These are phyloP conservation scores for Vireo altiloquus DNA, from an alignment of 2,113 vertebrate species.

Conservation along the genomic window DNA sequence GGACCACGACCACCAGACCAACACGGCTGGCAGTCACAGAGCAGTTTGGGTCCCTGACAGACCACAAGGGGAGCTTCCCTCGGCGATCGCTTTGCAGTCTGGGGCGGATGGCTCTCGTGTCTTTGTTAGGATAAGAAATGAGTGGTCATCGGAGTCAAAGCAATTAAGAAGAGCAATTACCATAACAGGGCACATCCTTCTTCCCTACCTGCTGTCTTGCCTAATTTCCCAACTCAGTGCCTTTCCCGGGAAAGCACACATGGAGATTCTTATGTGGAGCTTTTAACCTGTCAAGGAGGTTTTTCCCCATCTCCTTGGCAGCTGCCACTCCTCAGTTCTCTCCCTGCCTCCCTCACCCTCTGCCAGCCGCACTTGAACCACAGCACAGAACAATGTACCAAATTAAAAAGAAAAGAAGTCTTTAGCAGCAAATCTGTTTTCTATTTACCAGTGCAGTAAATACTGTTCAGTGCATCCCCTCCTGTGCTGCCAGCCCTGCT, in stretches of 20 bases:
- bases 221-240: neutral
- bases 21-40: fast-evolving
- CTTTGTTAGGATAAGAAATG: constrained; percentile 31
- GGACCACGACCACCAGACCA: fast-evolving
- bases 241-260: neutral
- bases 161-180: constrained; percentile 58
- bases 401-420: neutral
- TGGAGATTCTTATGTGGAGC: fast-evolving
- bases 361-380: neutral
- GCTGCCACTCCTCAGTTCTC: neutral
- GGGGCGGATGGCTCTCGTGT: neutral
- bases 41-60: fast-evolving
- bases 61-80: neutral
- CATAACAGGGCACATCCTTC: constrained; percentile 18
- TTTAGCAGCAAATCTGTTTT: neutral
- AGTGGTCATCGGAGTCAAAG: constrained; percentile 33
- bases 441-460: neutral
- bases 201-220: neutral
- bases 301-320: neutral
- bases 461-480: constrained; percentile 44
- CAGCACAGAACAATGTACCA: neutral
- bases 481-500: neutral
- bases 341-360: neutral
- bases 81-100: neutral
- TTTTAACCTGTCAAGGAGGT: neutral